Evolutionary conservation across 2,888 invertebrate species (phyloP).

Genomic region (Metellina segmentata): DNA sequence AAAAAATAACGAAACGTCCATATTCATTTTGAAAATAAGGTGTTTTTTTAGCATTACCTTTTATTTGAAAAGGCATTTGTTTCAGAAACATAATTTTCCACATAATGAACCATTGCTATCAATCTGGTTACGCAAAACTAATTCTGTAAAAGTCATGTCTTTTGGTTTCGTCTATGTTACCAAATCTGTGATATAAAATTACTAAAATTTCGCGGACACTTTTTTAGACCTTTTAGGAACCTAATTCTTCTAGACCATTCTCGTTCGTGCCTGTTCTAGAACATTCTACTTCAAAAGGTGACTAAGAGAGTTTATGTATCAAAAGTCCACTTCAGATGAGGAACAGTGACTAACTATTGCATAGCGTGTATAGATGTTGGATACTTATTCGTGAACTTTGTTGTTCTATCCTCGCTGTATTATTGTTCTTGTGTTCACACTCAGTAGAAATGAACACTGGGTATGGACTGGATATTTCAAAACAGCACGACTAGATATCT

Average conservation of each 20-base stretch:
- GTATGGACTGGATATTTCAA: slow-evolving; percentile 20
- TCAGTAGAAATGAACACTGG: slow-evolving; percentile 41
- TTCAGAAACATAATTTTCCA: no score
- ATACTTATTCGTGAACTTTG: slow-evolving; percentile 13
- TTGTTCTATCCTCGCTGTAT: slow-evolving; percentile 51
- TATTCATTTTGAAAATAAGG: no score
- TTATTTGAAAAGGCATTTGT: no score
- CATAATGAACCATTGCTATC: no score
- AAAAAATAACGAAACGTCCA: no score
- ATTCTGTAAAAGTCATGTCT: background rate
- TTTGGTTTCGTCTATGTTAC: background rate
- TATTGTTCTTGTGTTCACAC: slow-evolving; percentile 43
- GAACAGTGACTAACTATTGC: slow-evolving; percentile 37
- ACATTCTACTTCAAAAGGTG: background rate
- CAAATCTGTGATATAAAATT: background rate
- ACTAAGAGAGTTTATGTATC: background rate
- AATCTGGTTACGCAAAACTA: no score
- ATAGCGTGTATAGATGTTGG: slow-evolving; percentile 44
- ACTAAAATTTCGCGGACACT: background rate
- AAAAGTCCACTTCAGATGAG: background rate
- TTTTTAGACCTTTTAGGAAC: background rate
- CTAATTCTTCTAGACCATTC: background rate
- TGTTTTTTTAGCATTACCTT: no score
- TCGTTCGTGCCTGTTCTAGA: background rate
- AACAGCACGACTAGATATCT: slow-evolving; percentile 4